A percentile compares a stretch with the other conserved stretches of the same genome.
Evolutionary conservation across 2,113 vertebrate species (phyloP).

Genomic region (Salminus brasiliensis): DNA sequence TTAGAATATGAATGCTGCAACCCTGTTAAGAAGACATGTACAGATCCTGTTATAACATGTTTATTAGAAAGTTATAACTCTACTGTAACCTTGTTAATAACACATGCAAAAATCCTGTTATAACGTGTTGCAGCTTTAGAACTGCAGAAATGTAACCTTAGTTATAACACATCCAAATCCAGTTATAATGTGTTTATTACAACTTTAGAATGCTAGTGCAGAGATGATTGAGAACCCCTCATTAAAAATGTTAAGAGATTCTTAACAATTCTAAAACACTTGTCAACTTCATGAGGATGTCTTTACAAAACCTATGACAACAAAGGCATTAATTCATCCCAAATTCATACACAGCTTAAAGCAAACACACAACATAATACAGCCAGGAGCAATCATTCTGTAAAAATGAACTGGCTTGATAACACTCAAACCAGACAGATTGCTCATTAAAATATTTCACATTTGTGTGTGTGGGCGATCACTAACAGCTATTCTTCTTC

Average conservation of each 20-base stretch:
- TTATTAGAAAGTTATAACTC: too few relatives aligned
- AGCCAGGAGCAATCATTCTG: constrained; percentile 39
- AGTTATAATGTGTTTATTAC: constrained; percentile 5
- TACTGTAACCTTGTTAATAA: too few relatives aligned
- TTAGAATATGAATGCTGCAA: too few relatives aligned
- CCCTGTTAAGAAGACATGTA: too few relatives aligned
- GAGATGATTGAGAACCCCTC: too few relatives aligned
- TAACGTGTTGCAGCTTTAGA: too few relatives aligned
- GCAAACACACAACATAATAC: constrained; percentile 1
- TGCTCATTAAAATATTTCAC: constrained; percentile 64
- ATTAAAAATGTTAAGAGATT: too few relatives aligned
- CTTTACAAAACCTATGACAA: background rate
- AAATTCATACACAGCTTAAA: constrained; percentile 6
- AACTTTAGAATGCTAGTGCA: background rate
- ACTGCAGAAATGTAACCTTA: too few relatives aligned
- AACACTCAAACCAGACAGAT: constrained; percentile 57
- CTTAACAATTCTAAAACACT: too few relatives aligned
- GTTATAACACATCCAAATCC: too few relatives aligned
- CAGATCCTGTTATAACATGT: too few relatives aligned
- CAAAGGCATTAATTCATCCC: background rate
- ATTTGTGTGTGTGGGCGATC: constrained; percentile 59
- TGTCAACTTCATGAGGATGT: background rate
- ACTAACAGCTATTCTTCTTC: constrained; percentile 58
- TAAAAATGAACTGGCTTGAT: constrained; percentile 48
- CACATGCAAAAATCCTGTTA: too few relatives aligned